Percentiles rank a stretch among this genome's conserved stretches.
Evolutionary conservation across 2,888 invertebrate species (phyloP).

Genomic region (Acronicta aceris): DNA sequence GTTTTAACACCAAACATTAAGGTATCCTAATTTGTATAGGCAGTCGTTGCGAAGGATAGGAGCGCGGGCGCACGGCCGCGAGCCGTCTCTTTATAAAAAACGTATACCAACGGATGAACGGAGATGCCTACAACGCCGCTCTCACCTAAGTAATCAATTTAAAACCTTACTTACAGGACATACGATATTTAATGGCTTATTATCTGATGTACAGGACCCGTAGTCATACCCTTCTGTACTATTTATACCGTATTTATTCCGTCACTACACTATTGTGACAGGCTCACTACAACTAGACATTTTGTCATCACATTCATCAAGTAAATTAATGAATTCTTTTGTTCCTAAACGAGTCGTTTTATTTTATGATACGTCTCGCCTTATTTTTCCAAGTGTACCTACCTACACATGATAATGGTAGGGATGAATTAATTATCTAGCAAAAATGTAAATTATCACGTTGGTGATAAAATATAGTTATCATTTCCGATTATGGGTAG

Average conservation of each 20-base stretch:
- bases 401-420: no score
- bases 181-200: conserved; percentile 11
- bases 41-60: conserved; percentile 49
- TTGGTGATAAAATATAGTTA: no score
- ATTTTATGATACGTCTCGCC: no score
- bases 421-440: no score
- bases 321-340: conserved; percentile 40
- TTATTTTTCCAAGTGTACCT: no score
- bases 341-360: no score
- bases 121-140: no score
- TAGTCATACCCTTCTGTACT: conserved; percentile 38
- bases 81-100: conserved; percentile 18
- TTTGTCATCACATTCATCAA: conserved; percentile 45
- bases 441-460: no score
- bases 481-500: no score
- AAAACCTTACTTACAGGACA: conserved; percentile 3
- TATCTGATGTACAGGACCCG: background rate
- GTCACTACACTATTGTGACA: conserved; percentile 33
- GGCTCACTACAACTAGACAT: conserved; percentile 43
- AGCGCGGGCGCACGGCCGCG: conserved; percentile 15
- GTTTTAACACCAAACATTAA: conserved; percentile 84
- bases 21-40: conserved; percentile 73
- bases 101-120: conserved; percentile 19
- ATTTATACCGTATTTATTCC: conserved; percentile 32
- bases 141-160: no score